Percentiles rank a stretch among this genome's conserved stretches.
These are phyloP conservation scores for Ahaetulla prasina DNA, from an alignment of 2,113 vertebrate genomes.

Conservation along the genomic window DNA sequence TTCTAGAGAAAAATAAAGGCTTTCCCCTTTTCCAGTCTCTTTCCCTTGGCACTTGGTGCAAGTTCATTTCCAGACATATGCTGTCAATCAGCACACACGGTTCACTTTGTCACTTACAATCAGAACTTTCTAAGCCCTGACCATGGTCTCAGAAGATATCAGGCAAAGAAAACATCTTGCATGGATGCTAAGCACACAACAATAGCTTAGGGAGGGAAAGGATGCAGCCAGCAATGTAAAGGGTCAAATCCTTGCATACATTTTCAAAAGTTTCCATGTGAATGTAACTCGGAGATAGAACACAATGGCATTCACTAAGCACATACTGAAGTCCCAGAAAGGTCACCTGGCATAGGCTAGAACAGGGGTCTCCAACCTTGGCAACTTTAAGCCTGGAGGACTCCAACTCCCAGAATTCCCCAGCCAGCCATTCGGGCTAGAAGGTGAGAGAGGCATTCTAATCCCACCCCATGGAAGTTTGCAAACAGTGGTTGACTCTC, in stretches of 20 bases:
- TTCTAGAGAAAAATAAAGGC: background rate
- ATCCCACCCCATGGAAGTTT: background rate
- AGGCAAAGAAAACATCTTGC: background rate
- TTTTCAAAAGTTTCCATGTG: background rate
- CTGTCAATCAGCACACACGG: background rate
- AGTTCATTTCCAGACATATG: constrained; percentile 11
- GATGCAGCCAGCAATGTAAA: background rate
- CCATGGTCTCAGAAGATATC: background rate
- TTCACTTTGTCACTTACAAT: constrained; percentile 1
- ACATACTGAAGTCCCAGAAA: background rate
- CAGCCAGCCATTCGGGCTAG: no score
- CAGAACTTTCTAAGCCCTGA: background rate
- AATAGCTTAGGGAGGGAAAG: background rate
- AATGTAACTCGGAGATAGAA: background rate
- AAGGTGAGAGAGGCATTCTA: background rate
- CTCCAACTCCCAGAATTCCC: no score
- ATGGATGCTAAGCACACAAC: background rate
- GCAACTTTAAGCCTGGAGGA: no score
- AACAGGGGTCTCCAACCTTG: no score
- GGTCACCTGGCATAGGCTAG: background rate
- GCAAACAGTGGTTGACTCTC: background rate
- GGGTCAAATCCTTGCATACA: background rate
- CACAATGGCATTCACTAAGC: background rate
- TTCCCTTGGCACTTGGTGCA: background rate
- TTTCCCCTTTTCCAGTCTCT: constrained; percentile 15